Base-by-base conservation (phyloP, 2,797 vertebrate genomes). In the Brotula barbata region DNA sequence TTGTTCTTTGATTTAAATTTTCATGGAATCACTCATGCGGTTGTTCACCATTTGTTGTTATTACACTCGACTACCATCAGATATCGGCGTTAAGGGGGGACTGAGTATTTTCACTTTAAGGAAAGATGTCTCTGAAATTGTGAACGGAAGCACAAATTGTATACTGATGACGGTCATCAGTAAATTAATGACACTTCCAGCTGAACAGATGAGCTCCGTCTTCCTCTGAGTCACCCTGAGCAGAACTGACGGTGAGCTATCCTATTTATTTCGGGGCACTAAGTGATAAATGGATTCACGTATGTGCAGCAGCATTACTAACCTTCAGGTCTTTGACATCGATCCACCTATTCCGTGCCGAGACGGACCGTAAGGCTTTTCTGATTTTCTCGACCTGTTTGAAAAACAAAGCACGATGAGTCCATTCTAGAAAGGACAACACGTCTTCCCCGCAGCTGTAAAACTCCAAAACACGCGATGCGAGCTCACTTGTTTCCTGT, bases 371-470 rank as follows among this genome's bases (percentile, higher is more conserved):
- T 71, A 98, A 85, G 66, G 93, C 96, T 68, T 81, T 88, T 5
- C 70, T 83, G 80, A 98, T 95, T 91, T 98, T 98, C 80, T 96
- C 94, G 46, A 96, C 96, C 96, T 98, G 70, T 58, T 15, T 9
- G 52, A 52, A 57, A 47, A 48, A 12, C 8, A 1, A 25, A 47
- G 14, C 14, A n/a, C 3, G 13, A 16, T 31, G 28, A 45, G 25
- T 28, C 22, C 28, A 9, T 14, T 49, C 42, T 1, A 49, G 42
- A 40, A 12, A 34, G n/a, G n/a, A 21, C 22, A 42, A 47, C 23
- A 9, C 17, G 5, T 20, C 0, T 7, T 47, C 6, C 19, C 1
- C 5, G 2, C 9, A 4, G 17, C 19, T 50, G 1, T 23, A 6
- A 56, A 52, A 37, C 16, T 21, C 5, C 17, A 5, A 49, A 1